Evolutionary conservation across 2,797 vertebrate genomes (phyloP).

Genomic region (Acanthurus leucopareius): DNA sequence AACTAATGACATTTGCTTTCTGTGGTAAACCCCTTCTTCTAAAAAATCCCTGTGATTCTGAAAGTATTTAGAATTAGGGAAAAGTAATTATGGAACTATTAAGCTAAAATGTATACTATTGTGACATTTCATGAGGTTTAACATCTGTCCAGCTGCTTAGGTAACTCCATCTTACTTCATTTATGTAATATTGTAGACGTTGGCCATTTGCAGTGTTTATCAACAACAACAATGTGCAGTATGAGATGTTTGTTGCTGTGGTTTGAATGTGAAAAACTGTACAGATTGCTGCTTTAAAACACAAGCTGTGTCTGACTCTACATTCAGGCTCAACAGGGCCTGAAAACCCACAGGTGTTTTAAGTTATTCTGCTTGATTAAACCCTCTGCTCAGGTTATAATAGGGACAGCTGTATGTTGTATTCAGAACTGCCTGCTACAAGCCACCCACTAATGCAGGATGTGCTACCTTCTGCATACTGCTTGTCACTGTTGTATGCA

Average conservation of each 20-base stretch:
- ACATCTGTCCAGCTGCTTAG: background rate
- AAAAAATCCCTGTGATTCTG: background rate
- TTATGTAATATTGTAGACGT: no score
- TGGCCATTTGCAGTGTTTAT: background rate
- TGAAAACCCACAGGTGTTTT: conserved; percentile 20
- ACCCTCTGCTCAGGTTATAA: background rate
- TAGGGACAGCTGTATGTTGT: background rate
- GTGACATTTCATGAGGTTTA: background rate
- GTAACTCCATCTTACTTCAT: background rate
- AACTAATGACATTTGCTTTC: background rate
- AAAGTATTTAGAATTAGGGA: background rate
- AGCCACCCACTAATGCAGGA: no score
- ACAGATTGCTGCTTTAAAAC: background rate
- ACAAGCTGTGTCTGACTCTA: background rate
- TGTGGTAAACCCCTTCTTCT: background rate
- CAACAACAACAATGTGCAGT: background rate
- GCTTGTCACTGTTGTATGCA: no score
- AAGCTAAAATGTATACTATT: background rate
- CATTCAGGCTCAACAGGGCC: background rate
- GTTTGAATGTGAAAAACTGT: background rate
- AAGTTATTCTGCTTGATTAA: conserved; percentile 12
- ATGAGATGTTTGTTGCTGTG: background rate
- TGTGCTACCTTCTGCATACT: no score
- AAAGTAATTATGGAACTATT: background rate
- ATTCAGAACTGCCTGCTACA: background rate